Conservation (phyloP, 2,888 invertebrate genomes). For the Alitta virens region DNA sequence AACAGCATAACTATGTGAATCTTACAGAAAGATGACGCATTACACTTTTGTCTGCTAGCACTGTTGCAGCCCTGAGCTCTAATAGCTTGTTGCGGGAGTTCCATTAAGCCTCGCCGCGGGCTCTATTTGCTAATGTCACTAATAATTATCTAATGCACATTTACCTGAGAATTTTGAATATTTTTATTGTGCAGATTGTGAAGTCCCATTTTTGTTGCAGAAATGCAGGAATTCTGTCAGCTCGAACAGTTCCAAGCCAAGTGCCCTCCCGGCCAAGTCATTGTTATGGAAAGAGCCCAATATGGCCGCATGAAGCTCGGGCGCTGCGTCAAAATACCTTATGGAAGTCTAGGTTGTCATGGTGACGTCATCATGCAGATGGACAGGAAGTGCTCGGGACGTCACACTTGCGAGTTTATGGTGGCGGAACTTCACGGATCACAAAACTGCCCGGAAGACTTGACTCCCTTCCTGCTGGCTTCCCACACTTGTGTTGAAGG, state of each 20-base stretch:
- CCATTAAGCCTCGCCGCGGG: too few species aligned
- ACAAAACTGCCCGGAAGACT: slow-evolving; percentile 24
- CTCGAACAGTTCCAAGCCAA: slow-evolving; percentile 22
- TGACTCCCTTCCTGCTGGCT: slow-evolving; percentile 25
- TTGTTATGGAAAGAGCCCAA: slow-evolving; percentile 19
- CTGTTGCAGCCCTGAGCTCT: too few species aligned
- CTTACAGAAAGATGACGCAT: too few species aligned
- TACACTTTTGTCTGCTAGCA: too few species aligned
- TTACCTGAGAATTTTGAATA: background rate
- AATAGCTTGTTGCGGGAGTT: too few species aligned
- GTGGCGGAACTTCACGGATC: slow-evolving; percentile 23
- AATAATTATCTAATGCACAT: background rate
- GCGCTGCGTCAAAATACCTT: slow-evolving; percentile 23
- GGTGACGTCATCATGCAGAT: slow-evolving; percentile 23
- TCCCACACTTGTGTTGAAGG: slow-evolving; percentile 22
- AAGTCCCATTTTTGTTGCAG: background rate
- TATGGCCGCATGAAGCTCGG: slow-evolving; percentile 27
- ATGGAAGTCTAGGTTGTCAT: slow-evolving; percentile 23
- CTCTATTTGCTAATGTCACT: too few species aligned
- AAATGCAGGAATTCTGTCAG: slow-evolving; percentile 24
- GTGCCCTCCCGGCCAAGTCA: slow-evolving; percentile 19
- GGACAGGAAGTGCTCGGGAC: slow-evolving; percentile 27
- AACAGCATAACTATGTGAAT: too few species aligned
- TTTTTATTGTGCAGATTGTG: background rate
- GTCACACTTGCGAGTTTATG: slow-evolving; percentile 20